Percentiles rank a stretch among this genome's conserved stretches.
These are phyloP conservation scores for Diabrotica virgifera DNA, from an alignment of 1,140 invertebrate species.

Conservation along the genomic window DNA sequence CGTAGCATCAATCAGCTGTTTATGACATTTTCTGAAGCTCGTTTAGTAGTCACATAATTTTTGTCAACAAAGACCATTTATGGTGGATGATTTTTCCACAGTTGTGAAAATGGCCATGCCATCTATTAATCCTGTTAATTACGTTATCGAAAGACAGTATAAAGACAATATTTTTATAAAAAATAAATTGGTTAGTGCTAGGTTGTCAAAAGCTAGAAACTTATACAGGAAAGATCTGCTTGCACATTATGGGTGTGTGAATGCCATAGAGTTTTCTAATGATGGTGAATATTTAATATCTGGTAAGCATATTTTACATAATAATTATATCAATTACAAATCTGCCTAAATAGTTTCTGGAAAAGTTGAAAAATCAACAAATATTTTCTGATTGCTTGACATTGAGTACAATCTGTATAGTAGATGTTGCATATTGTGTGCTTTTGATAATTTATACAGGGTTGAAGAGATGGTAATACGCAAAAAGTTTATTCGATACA, in stretches of 20 bases:
- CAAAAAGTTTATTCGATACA: no score
- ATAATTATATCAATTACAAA: conserved; percentile 6
- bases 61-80: conserved; percentile 29
- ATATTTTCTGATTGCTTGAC: background rate
- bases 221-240: conserved; percentile 81
- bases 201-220: conserved; percentile 64
- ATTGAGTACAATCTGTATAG: background rate
- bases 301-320: conserved; percentile 58
- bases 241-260: conserved; percentile 93
- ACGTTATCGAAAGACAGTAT: conserved; percentile 53
- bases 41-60: conserved; percentile 22
- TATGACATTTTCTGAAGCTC: background rate
- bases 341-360: background rate
- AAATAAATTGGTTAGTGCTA: conserved; percentile 60
- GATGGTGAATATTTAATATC: conserved; percentile 84
- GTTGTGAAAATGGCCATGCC: conserved; percentile 47
- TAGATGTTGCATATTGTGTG: background rate
- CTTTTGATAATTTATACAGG: no score
- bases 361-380: background rate
- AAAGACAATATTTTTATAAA: conserved; percentile 50
- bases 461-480: no score
- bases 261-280: conserved; percentile 91
- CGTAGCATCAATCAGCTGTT: conserved; percentile 13
- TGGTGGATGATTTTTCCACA: conserved; percentile 22
- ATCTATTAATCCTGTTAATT: conserved; percentile 52